These are phyloP conservation scores for Pseudorasbora parva DNA, from an alignment of 2,113 vertebrate genomes.

Conservation along the genomic window DNA sequence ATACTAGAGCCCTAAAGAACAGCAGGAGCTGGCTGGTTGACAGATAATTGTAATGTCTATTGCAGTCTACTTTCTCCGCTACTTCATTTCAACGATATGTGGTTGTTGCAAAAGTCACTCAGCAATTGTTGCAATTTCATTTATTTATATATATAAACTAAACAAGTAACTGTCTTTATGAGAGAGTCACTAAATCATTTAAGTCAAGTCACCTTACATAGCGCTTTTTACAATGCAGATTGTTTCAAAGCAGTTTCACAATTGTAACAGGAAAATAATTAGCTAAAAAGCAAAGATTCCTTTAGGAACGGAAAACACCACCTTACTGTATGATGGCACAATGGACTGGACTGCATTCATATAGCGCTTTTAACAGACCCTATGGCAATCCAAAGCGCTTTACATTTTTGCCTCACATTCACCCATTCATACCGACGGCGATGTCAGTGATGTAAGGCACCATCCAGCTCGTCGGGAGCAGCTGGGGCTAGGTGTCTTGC, in stretches of 20 bases:
- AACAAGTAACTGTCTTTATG: not conserved
- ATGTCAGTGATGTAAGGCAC: too few species aligned
- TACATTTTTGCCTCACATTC: too few species aligned
- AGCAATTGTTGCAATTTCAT: not conserved
- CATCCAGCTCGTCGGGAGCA: too few species aligned
- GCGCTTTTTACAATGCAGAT: too few species aligned
- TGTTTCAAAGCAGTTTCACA: too few species aligned
- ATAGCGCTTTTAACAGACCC: too few species aligned
- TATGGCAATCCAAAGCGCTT: too few species aligned
- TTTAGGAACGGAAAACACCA: not conserved
- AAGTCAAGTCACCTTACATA: too few species aligned
- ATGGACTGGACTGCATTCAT: too few species aligned
- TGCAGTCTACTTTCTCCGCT: not conserved
- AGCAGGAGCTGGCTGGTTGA: not conserved
- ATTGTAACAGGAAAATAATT: too few species aligned
- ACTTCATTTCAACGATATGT: conserved; percentile 13
- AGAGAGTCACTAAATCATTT: not conserved
- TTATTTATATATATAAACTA: not conserved
- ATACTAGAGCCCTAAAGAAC: conserved; percentile 17
- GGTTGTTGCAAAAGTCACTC: conserved; percentile 16
- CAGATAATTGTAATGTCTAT: conserved; percentile 26
- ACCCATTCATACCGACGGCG: too few species aligned
- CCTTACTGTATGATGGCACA: not conserved
- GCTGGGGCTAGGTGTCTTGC: too few species aligned
- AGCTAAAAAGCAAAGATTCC: not conserved